Base-by-base conservation (phyloP, 2,797 vertebrate species). In the Garrulus glandarius region DNA sequence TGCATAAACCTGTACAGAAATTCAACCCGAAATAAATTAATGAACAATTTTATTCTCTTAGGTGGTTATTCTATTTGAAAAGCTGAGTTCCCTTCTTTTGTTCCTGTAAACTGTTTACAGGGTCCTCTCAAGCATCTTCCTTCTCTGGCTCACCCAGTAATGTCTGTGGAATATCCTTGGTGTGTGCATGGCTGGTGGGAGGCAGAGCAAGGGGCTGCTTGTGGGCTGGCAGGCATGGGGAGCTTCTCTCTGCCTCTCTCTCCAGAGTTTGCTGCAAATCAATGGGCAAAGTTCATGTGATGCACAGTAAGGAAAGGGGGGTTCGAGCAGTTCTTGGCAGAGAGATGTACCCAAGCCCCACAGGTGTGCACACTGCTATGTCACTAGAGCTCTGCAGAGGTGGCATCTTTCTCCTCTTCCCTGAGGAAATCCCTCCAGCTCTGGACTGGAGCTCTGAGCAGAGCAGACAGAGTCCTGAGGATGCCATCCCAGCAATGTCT, bases 1-100 rank as follows among this genome's bases (percentile, higher is more conserved):
- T 92, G 94, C 80, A 86, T 81, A 94, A 90, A 75, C 93, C 67
- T 94, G 90, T 94, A 81, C 5, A 55, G 78, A 65, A 1, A 32
- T 69, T 93, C 3, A 1, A 65, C 37, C 17, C 20, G 39, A 88
- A 92, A 93, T 95, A 88, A 94, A 93, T 92, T 90, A 90, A 86
- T 93, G 41, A 93, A 59, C 13, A 32, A 53, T 80, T 85, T 77
- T 85, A 68, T 64, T 92, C 89, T 53, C 82, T 83, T 49, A 52
- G 9, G 75, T 44, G 11, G 20, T 7, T 53, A 13, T 52, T 91
- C 84, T 60, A 65, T 61, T 83, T 68, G 46, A 83, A 89, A 37
- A 80, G 27, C 8, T 23, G 9, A 64, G 56, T 50, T 87, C 10
- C 23, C 5, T 55, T 26, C 8, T 52, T 79, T 36, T 12, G 14